Evolutionary conservation across 2,888 invertebrate species (phyloP).

Genomic region (Diaperis boleti): DNA sequence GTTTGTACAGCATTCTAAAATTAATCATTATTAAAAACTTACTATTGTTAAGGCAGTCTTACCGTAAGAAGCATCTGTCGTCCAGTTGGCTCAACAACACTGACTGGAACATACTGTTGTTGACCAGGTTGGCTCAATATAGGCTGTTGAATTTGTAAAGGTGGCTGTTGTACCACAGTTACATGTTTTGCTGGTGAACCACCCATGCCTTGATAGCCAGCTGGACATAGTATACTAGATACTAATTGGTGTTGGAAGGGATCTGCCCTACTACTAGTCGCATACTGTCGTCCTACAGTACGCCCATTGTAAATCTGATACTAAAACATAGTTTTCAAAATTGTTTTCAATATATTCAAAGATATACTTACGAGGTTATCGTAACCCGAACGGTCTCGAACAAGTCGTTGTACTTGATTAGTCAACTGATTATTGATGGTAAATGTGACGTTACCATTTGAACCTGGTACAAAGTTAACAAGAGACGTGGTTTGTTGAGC

Average conservation of each 20-base stretch:
- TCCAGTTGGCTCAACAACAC: constrained; percentile 89
- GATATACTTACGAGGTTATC: constrained; percentile 76
- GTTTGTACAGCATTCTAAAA: constrained; percentile 74
- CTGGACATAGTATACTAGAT: constrained; percentile 93
- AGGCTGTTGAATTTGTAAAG: constrained; percentile 82
- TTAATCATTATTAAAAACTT: neutral
- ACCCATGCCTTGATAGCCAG: constrained; percentile 83
- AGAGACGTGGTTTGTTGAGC: constrained; percentile 69
- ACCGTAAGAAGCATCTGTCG: constrained; percentile 83
- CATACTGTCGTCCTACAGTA: constrained; percentile 78
- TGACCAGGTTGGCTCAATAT: constrained; percentile 85
- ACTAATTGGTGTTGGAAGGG: constrained; percentile 93
- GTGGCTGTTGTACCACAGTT: constrained; percentile 76
- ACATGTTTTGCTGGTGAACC: constrained; percentile 78
- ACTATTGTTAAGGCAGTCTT: constrained; percentile 40
- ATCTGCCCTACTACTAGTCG: constrained; percentile 73
- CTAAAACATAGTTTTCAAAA: constrained; percentile 67
- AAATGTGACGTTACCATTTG: constrained; percentile 88
- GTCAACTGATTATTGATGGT: constrained; percentile 92
- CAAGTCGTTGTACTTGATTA: constrained; percentile 79
- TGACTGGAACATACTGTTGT: constrained; percentile 94
- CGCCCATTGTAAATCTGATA: constrained; percentile 85
- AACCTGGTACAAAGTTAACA: constrained; percentile 82
- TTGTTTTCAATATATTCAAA: neutral
- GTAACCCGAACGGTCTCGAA: constrained; percentile 81